phyloP scores from a whole-genome alignment of 2,888 invertebrate genomes.

The Xanthia icteritia region DNA sequence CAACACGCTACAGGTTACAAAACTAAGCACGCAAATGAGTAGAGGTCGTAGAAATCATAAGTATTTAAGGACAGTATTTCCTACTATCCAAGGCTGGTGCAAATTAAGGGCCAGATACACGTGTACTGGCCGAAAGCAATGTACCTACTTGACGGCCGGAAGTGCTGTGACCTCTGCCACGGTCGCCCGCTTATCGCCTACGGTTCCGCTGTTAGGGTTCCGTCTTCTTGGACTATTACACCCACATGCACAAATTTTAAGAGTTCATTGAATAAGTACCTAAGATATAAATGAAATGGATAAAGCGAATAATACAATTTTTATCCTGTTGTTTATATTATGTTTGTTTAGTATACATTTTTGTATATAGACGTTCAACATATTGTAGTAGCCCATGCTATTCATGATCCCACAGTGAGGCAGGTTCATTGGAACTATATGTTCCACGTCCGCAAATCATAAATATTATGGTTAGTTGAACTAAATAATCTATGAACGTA shows the following conservation, averaged over 20 bases:
- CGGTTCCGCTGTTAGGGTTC: conserved; percentile 56
- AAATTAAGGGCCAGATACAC: conserved; percentile 64
- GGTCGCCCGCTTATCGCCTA: conserved; percentile 74
- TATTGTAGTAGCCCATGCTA: conserved; percentile 12
- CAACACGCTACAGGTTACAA: neutral
- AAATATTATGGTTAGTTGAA: conserved; percentile 47
- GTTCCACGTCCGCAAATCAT: conserved; percentile 33
- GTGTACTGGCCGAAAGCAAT: conserved; percentile 64
- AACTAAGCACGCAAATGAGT: conserved; percentile 30
- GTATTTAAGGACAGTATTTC: conserved; percentile 48
- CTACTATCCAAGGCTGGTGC: conserved; percentile 56
- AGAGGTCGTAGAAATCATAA: conserved; percentile 36
- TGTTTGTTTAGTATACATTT: conserved; percentile 19
- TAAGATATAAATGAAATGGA: conserved; percentile 4
- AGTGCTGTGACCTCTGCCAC: conserved; percentile 73
- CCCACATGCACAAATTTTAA: conserved; percentile 25
- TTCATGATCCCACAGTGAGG: conserved; percentile 24
- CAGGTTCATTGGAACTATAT: conserved; percentile 52
- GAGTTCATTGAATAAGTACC: conserved; percentile 20
- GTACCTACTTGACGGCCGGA: conserved; percentile 69
- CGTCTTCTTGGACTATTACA: conserved; percentile 54
- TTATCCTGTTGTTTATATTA: neutral
- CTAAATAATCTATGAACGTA: conserved; percentile 32
- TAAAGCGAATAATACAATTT: neutral
- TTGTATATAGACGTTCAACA: neutral